These are phyloP conservation scores for Cyclophora albipunctata DNA, from an alignment of 2,888 invertebrate species.

Conservation along the genomic window DNA sequence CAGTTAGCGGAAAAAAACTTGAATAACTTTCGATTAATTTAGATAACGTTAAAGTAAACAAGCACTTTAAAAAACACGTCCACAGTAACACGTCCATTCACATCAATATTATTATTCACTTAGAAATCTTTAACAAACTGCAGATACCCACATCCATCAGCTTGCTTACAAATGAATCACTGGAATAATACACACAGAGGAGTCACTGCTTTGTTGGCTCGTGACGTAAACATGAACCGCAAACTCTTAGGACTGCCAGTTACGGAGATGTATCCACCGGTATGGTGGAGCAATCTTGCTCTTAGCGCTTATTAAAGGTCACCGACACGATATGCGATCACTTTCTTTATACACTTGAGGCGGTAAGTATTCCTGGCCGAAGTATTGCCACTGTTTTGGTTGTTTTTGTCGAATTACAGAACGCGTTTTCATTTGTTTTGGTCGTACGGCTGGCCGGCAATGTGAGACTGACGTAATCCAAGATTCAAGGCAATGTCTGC, in stretches of 20 bases:
- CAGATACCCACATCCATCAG: constrained; percentile 34
- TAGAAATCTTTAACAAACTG: constrained; percentile 27
- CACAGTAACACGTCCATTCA: constrained; percentile 9
- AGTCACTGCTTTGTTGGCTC: constrained; percentile 49
- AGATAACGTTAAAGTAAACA: too few relatives aligned
- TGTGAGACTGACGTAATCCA: constrained; percentile 56
- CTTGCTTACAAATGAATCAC: constrained; percentile 49
- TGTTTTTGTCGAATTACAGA: constrained; percentile 11
- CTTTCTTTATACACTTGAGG: not conserved
- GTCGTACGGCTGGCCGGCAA: constrained; percentile 24
- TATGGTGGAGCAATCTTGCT: constrained; percentile 32
- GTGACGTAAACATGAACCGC: constrained; percentile 51
- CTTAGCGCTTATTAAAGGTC: constrained; percentile 23
- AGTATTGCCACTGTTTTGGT: not conserved
- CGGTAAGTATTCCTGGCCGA: too few relatives aligned
- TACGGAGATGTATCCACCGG: constrained; percentile 20
- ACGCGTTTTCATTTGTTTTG: constrained; percentile 41
- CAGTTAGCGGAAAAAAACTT: too few relatives aligned
- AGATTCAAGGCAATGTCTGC: constrained; percentile 32
- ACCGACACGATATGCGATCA: constrained; percentile 30
- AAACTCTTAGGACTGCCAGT: constrained; percentile 19
- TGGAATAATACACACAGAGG: constrained; percentile 20
- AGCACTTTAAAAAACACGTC: not conserved
- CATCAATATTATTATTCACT: too few relatives aligned
- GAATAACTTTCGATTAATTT: too few relatives aligned